Percentiles rank a stretch among this genome's conserved stretches.
Conservation (phyloP, 2,113 vertebrate species). For the Hyaena hyaena region DNA sequence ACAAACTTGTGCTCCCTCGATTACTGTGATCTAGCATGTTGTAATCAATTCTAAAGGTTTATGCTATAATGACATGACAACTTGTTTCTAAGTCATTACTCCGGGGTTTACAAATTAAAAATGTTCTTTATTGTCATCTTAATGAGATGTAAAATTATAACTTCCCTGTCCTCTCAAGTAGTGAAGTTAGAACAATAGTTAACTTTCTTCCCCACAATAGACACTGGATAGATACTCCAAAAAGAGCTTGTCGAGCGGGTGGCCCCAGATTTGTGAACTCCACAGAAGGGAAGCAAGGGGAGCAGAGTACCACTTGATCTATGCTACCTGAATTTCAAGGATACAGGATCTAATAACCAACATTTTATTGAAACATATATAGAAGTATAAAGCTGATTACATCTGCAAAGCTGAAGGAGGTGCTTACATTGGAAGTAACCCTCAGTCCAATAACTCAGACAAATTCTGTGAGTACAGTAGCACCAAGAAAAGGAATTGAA, state of each 20-base stretch:
- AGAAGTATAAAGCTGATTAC: background rate
- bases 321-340: background rate
- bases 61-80: slow-evolving; percentile 81
- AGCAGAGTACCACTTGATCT: background rate
- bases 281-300: background rate
- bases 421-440: background rate
- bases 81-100: slow-evolving; percentile 75
- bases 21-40: slow-evolving; percentile 57
- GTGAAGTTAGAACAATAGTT: slow-evolving; percentile 12
- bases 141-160: slow-evolving; percentile 60
- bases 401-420: background rate
- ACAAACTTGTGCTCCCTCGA: slow-evolving; percentile 66
- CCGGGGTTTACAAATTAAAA: slow-evolving; percentile 71
- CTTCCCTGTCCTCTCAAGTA: background rate
- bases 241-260: background rate
- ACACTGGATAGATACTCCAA: background rate
- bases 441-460: background rate
- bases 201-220: background rate
- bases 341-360: background rate
- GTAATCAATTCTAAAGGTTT: slow-evolving; percentile 81
- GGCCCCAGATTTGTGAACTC: background rate
- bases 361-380: background rate
- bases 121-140: slow-evolving; percentile 48
- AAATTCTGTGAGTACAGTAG: background rate
- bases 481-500: background rate